phyloP scores from a whole-genome alignment of 2,888 invertebrate species.

The Rhingia campestris region DNA sequence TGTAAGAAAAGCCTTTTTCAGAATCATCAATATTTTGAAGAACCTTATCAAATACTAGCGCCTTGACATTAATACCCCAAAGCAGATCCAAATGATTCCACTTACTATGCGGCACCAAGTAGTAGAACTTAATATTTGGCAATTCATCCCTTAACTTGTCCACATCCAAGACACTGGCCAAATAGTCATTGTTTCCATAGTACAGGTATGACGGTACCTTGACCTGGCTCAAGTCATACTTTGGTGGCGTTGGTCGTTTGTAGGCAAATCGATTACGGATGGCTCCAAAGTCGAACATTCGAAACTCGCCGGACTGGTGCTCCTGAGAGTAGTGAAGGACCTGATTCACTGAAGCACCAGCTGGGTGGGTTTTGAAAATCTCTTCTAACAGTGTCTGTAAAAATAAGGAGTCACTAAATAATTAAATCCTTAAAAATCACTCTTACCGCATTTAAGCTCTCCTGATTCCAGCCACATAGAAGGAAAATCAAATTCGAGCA shows the following conservation, averaged over 20 bases:
- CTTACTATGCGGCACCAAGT: conserved; percentile 81
- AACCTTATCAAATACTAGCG: conserved; percentile 83
- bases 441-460: conserved; percentile 78
- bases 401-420: not conserved
- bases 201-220: conserved; percentile 83
- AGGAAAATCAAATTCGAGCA: conserved; percentile 81
- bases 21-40: conserved; percentile 32
- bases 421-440: conserved; percentile 19
- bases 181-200: conserved; percentile 85
- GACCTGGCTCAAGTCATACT: conserved; percentile 83
- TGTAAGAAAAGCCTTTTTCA: not conserved
- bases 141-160: conserved; percentile 82
- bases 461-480: conserved; percentile 79
- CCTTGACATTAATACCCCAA: conserved; percentile 85
- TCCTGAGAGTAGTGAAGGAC: conserved; percentile 81
- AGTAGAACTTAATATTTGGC: conserved; percentile 81
- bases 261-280: conserved; percentile 78
- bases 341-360: conserved; percentile 81
- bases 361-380: conserved; percentile 80
- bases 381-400: conserved; percentile 79
- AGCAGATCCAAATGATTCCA: conserved; percentile 87
- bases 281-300: conserved; percentile 80
- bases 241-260: conserved; percentile 80
- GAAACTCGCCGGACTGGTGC: conserved; percentile 79
- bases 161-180: conserved; percentile 84